These are phyloP conservation scores for Apodemia mormo DNA, from an alignment of 2,888 invertebrate species.

Conservation along the genomic window DNA sequence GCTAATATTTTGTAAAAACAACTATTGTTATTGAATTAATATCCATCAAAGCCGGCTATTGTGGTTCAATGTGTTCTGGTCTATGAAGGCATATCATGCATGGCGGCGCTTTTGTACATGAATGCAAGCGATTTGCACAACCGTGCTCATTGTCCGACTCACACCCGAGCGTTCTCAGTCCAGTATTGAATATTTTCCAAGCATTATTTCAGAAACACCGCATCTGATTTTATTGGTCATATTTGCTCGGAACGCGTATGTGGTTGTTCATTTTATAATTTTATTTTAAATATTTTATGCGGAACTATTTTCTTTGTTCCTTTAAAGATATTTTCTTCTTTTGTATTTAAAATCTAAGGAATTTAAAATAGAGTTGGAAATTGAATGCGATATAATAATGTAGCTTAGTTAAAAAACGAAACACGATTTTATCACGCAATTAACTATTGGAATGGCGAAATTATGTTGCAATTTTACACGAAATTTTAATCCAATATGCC, in stretches of 20 bases:
- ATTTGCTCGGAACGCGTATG: constrained; percentile 40
- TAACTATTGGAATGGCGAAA: too few relatives aligned
- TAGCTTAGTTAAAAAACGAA: too few relatives aligned
- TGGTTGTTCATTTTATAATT: constrained; percentile 33
- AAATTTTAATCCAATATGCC: too few relatives aligned
- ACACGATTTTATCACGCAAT: background rate
- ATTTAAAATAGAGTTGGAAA: background rate
- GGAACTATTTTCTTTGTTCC: constrained; percentile 29
- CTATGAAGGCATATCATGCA: constrained; percentile 32
- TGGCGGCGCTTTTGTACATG: constrained; percentile 26
- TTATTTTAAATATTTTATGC: constrained; percentile 35
- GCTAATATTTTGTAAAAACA: too few relatives aligned
- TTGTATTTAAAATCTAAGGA: background rate
- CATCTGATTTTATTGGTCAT: constrained; percentile 40
- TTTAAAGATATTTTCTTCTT: background rate
- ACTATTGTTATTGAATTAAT: background rate
- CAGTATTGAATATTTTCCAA: constrained; percentile 34
- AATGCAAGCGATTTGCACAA: constrained; percentile 31
- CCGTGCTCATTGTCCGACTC: constrained; percentile 31
- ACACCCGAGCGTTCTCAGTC: constrained; percentile 23
- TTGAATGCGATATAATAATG: too few relatives aligned
- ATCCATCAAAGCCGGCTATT: constrained; percentile 18
- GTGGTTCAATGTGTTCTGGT: constrained; percentile 22
- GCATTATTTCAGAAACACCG: constrained; percentile 39
- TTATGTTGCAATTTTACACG: too few relatives aligned